These are phyloP conservation scores for Harlomillsia oculata DNA, from an alignment of 1,140 invertebrate genomes.

Conservation along the genomic window DNA sequence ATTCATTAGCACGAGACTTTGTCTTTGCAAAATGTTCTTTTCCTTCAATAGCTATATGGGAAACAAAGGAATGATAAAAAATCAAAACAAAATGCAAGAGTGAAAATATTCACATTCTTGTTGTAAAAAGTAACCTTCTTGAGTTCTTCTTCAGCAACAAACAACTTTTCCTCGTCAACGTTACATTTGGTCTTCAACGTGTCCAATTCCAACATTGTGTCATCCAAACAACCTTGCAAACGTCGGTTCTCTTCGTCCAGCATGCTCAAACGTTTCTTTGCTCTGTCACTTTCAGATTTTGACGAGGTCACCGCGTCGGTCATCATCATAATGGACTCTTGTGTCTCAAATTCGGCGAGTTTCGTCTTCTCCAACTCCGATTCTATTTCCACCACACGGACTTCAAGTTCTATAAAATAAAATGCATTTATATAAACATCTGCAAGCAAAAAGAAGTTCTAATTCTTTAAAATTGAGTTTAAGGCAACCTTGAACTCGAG, in stretches of 20 bases:
- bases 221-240: constrained; percentile 13
- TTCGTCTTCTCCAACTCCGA: constrained; percentile 28
- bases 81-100: too few species aligned
- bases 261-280: constrained; percentile 20
- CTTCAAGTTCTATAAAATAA: constrained; percentile 27
- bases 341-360: constrained; percentile 33
- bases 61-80: background rate
- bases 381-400: constrained; percentile 25
- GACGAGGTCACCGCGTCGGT: constrained; percentile 26
- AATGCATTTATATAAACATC: background rate
- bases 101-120: too few species aligned
- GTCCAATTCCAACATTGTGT: constrained; percentile 22
- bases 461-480: background rate
- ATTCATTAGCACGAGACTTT: constrained; percentile 29
- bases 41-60: constrained; percentile 24
- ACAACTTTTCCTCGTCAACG: constrained; percentile 26
- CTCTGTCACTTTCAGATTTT: constrained; percentile 8
- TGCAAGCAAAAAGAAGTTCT: background rate
- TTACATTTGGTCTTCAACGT: constrained; percentile 18
- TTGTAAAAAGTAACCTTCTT: constrained; percentile 23
- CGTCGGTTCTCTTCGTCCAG: constrained; percentile 22
- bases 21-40: constrained; percentile 31
- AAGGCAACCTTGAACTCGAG: constrained; percentile 28
- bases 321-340: constrained; percentile 32
- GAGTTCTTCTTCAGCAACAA: constrained; percentile 24